These are phyloP conservation scores for Arvicanthis niloticus DNA, from an alignment of 2,113 vertebrate species.

Conservation along the genomic window DNA sequence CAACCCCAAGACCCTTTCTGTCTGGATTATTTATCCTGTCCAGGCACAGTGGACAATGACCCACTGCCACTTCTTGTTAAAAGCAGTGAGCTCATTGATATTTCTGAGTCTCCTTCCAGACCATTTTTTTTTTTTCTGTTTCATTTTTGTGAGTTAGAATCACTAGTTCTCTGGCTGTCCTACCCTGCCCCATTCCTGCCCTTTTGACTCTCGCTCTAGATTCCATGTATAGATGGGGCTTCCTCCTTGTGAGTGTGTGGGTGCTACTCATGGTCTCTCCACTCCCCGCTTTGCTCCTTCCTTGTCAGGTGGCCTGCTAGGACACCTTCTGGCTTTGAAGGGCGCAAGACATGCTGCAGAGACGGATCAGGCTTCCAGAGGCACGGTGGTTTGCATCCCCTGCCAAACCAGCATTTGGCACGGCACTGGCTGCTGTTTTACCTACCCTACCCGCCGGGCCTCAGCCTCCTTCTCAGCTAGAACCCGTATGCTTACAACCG, in stretches of 20 bases:
- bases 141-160: neutral
- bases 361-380: accelerated
- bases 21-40: accelerated
- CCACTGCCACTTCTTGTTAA: no score
- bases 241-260: accelerated
- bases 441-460: neutral
- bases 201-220: neutral
- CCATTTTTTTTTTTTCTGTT: neutral
- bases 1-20: accelerated
- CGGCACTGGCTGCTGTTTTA: neutral
- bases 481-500: neutral
- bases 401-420: neutral
- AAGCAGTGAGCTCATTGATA: neutral
- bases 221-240: accelerated
- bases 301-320: neutral
- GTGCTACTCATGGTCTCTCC: neutral
- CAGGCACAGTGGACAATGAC: accelerated
- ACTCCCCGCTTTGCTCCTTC: neutral
- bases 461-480: neutral
- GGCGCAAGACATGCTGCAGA: neutral
- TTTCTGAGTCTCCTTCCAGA: neutral
- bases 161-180: neutral
- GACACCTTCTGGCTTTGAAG: neutral
- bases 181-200: neutral
- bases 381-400: accelerated